Evolutionary conservation across 2,888 invertebrate genomes (phyloP).

Genomic region (Charanyca ferruginea): DNA sequence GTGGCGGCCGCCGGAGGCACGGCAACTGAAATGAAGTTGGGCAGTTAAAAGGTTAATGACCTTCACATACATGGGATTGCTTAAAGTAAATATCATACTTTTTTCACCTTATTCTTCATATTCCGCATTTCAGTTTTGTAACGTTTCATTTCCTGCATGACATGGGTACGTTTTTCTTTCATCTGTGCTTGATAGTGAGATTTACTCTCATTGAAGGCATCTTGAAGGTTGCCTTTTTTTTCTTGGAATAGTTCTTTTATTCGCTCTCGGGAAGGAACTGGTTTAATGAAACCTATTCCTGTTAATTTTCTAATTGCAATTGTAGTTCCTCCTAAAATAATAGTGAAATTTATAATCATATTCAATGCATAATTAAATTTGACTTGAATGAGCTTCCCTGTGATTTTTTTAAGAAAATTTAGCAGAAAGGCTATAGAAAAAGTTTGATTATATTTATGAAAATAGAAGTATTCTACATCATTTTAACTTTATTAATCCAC

Average conservation of each 20-base stretch:
- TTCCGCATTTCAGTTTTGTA: constrained; percentile 88
- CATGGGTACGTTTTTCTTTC: constrained; percentile 82
- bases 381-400: neutral
- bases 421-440: neutral
- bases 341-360: neutral
- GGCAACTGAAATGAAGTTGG: too few relatives aligned
- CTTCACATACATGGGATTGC: neutral
- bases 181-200: constrained; percentile 85
- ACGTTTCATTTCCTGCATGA: constrained; percentile 89
- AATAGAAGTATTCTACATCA: neutral
- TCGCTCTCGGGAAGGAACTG: constrained; percentile 93
- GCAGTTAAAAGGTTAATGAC: too few relatives aligned
- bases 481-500: neutral
- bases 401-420: too few relatives aligned
- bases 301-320: constrained; percentile 95
- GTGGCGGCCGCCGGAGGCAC: too few relatives aligned
- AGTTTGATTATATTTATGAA: neutral
- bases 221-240: constrained; percentile 91
- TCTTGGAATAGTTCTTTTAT: constrained; percentile 92
- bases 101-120: constrained; percentile 87
- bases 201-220: constrained; percentile 91
- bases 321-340: constrained; percentile 94
- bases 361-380: neutral
- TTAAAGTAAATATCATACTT: constrained; percentile 71
- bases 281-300: constrained; percentile 95